Base-by-base conservation (phyloP, 2,113 vertebrate species). In the Otocyon megalotis region DNA sequence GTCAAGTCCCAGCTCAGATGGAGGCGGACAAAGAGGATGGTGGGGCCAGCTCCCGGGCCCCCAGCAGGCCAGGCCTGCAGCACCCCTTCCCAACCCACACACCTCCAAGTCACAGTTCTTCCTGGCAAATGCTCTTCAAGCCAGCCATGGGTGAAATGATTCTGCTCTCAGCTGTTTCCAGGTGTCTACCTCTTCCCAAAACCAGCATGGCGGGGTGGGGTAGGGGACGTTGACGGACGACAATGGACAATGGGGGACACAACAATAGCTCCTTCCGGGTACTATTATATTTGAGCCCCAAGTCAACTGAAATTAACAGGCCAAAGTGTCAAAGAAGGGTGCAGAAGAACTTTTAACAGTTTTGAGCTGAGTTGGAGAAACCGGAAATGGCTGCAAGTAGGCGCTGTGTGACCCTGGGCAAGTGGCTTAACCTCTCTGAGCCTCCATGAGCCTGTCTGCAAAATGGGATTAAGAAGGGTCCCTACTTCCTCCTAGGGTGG, bases 391-490 rank as follows among this genome's bases (percentile, higher is more conserved):
- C 48, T 65, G n/a, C 24, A 11, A 19, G 32, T 0, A 30, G 30
- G 26, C 19, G 28, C n/a, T 56, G 62, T 71, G 86, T 87, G 92
- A 74, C 56, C 86, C 63, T 8, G 43, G 22, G n/a, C 54, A 14
- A 88, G 53, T 20, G 72, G 43, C 60, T 81, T 48, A 89, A 74
- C 83, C 48, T 74, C 92, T 83, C 81, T 30, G 82, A 86, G 79
- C 76, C 80, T 95, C 79, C 53, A 71, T 58, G 19, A 86, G 86
- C 50, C 92, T n/a, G 48, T 32, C 88, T 26, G 56, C 26, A 26
- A 96, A 97, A 96, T 50, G 84, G 91, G 65, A 82, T 35, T 60
- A 43, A 4, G 11, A 86, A 65, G 8, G n/a, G 81, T 26, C n/a
- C 60, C 82, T 12, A 28, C 35, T 93, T 71, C 65, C 81, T 95